Conservation (phyloP, 2,797 vertebrate species). For the Rhynchonycteris naso region DNA sequence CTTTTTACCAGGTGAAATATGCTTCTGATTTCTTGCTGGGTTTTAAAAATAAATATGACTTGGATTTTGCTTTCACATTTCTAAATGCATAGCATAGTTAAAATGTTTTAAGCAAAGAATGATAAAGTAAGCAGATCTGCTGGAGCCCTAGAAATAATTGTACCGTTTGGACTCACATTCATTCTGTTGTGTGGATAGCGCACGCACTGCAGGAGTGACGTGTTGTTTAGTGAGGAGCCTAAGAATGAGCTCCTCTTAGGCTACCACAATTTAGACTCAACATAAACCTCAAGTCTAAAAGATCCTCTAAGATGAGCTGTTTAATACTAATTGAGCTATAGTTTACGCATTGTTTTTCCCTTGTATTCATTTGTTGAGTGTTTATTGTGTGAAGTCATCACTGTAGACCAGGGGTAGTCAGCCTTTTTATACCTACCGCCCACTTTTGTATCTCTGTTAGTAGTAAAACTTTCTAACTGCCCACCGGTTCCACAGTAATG, state of each 20-base stretch:
- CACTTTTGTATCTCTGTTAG: too few relatives aligned
- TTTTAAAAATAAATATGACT: neutral
- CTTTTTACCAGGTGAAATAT: conserved; percentile 14
- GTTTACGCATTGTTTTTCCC: neutral
- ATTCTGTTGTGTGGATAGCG: neutral
- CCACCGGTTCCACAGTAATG: too few relatives aligned
- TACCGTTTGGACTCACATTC: neutral
- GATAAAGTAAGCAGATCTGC: neutral
- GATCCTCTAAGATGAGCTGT: neutral
- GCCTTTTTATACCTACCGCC: too few relatives aligned
- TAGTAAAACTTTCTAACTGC: too few relatives aligned
- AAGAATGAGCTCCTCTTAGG: neutral
- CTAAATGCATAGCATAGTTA: neutral
- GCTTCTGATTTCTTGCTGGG: neutral
- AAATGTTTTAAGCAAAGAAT: conserved; percentile 17
- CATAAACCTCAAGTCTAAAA: neutral
- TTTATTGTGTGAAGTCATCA: neutral
- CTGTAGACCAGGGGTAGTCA: too few relatives aligned
- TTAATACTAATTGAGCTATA: neutral
- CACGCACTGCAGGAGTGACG: neutral
- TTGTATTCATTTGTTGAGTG: neutral
- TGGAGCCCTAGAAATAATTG: neutral
- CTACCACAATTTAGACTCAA: neutral
- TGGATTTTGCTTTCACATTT: conserved; percentile 29
- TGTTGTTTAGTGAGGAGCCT: neutral